These are phyloP conservation scores for Hoplodrina ambigua DNA, from an alignment of 2,888 invertebrate genomes.

Conservation along the genomic window DNA sequence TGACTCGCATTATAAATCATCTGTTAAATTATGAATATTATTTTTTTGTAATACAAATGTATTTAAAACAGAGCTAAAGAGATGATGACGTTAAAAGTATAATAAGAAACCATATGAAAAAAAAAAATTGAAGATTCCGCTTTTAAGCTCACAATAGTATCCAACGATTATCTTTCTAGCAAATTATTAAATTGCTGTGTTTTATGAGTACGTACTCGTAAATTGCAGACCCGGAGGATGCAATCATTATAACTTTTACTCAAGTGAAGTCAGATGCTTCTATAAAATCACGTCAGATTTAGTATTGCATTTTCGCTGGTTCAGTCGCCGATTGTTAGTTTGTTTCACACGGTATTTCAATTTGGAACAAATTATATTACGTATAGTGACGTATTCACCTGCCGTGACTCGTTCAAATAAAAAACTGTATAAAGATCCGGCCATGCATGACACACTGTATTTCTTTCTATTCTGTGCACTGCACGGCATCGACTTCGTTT, in stretches of 20 bases:
- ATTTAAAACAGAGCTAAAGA: not conserved
- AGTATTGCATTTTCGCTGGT: conserved; percentile 11
- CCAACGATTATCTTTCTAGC: not conserved
- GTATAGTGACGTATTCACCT: conserved; percentile 63
- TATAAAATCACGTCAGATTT: conserved; percentile 29
- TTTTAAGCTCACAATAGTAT: conserved; percentile 5
- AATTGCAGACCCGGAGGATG: conserved; percentile 1
- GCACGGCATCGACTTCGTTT: conserved; percentile 68
- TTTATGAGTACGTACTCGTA: not conserved
- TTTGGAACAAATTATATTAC: conserved; percentile 53
- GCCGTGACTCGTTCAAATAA: conserved; percentile 71
- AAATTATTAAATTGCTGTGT: conserved; percentile 3
- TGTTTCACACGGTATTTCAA: conserved; percentile 58
- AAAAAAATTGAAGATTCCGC: not conserved
- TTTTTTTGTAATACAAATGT: conserved; percentile 24
- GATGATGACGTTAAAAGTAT: not conserved
- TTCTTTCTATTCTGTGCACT: conserved; percentile 59
- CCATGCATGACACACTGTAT: conserved; percentile 71
- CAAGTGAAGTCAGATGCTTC: conserved; percentile 3
- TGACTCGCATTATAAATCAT: conserved; percentile 61
- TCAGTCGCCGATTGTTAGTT: conserved; percentile 48
- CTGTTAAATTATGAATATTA: conserved; percentile 6
- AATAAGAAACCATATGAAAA: not conserved
- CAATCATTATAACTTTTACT: conserved; percentile 27
- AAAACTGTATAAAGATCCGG: conserved; percentile 73